Evolutionary conservation across 2,113 vertebrate genomes (phyloP), one percentile per base, ranked within the genome.

Genomic region (Tragelaphus scriptus): DNA sequence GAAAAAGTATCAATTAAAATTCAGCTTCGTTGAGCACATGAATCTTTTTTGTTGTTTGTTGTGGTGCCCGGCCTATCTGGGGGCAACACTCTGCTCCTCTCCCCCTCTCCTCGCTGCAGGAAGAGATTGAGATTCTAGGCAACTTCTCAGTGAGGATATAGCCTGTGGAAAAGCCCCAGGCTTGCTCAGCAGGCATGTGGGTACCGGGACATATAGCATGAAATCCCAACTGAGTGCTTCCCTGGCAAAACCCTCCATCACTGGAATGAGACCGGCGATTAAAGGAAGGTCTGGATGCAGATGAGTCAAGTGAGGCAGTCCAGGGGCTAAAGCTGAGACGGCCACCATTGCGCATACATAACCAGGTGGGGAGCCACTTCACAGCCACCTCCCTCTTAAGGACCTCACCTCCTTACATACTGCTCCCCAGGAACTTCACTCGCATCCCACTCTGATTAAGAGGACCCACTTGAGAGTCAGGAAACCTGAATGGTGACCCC

Each of bases 1-100:
- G 95, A 97, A 97, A 97, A 98, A 98, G 91, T 92, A 94, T 93
- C 97, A 93, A 97, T 86, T 80, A 86, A 97, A 96, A 98, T 98
- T 98, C 95, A 98, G 85, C 93, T 81, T 94, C 8, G 1, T 12
- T 95, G 94, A 90, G 71, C 97, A 94, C 93, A 96, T 61, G 75
- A 49, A 92, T 92, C 94, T 92, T 97, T 95, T 96, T 47, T 95
- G 97, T 85, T 97, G 97, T 97, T 95, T 97, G 94, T 98, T 97
- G 95, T 63, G 63, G 96, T 87, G 82, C 80, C 96, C 65, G 0
- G 47, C 55, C 3, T 94, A 51, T 91, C 95, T 88, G 84, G 94
- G 56, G 84, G 93, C 91, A 77, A 58, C 58, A 40, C 17, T 89
- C 44, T 85, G 51, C 68, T 75, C 84, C 30, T 44, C 63, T 85